A percentile compares a stretch with the other conserved stretches of the same genome.
Evolutionary conservation across 2,888 invertebrate genomes (phyloP).

Genomic region (Philopedon plagiatum): DNA sequence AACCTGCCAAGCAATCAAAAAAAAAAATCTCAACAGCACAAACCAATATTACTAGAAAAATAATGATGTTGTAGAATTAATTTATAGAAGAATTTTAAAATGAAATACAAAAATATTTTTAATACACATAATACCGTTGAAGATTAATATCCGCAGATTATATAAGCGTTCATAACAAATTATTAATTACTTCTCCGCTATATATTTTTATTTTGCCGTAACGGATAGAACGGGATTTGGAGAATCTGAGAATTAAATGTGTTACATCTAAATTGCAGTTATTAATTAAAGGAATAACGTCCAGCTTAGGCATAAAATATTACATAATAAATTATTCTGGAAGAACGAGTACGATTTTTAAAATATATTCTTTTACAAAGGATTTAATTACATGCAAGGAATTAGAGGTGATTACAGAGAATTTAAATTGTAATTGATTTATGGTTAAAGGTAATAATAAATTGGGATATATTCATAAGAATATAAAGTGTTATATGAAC

Average conservation of each 20-base stretch:
- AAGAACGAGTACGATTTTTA: constrained; percentile 19
- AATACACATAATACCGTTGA: constrained; percentile 34
- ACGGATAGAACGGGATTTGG: constrained; percentile 32
- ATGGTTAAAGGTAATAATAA: constrained; percentile 1
- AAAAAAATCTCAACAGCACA: neutral
- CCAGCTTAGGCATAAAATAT: constrained; percentile 43
- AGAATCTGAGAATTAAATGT: constrained; percentile 48
- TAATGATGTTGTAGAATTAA: constrained; percentile 2
- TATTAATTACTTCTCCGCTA: constrained; percentile 38
- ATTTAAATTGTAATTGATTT: constrained; percentile 8
- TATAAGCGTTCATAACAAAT: constrained; percentile 38
- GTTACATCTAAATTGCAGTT: constrained; percentile 48
- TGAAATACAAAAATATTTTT: constrained; percentile 24
- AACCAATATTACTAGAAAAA: constrained; percentile 12
- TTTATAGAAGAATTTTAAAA: constrained; percentile 13
- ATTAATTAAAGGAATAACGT: constrained; percentile 45
- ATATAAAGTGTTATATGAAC: too few relatives aligned
- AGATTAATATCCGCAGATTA: constrained; percentile 42
- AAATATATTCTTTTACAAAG: constrained; percentile 30
- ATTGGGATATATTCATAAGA: neutral
- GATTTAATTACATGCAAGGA: constrained; percentile 19
- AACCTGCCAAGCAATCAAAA: neutral
- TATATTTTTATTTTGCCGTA: constrained; percentile 40
- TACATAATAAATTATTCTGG: constrained; percentile 42
- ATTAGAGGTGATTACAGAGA: constrained; percentile 19